These are phyloP conservation scores for Torymus auratus DNA, from an alignment of 2,888 invertebrate genomes.

Conservation along the genomic window DNA sequence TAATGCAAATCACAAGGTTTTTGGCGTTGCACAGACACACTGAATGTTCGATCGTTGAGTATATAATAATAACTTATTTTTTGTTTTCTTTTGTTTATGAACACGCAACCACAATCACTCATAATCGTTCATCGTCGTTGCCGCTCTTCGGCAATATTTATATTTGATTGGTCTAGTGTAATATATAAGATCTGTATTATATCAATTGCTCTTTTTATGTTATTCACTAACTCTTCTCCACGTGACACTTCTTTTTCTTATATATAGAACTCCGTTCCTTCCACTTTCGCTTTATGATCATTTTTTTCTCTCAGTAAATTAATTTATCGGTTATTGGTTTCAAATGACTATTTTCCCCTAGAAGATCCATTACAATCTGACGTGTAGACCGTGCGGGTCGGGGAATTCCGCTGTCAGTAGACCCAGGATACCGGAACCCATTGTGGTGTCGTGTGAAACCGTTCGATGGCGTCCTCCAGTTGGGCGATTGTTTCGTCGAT, in stretches of 20 bases:
- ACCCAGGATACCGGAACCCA: conserved; percentile 99
- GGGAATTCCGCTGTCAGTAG: conserved; percentile 85
- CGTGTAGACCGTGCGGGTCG: conserved; percentile 68
- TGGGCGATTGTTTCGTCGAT: conserved; percentile 98
- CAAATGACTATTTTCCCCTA: conserved; percentile 70
- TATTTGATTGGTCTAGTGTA: conserved; percentile 66
- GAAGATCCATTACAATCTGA: conserved; percentile 74
- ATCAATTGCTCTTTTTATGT: conserved; percentile 53
- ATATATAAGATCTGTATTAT: conserved; percentile 53
- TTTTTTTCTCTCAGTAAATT: conserved; percentile 23
- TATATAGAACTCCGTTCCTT: conserved; percentile 29
- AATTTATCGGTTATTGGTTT: conserved; percentile 53
- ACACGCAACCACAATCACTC: conserved; percentile 73
- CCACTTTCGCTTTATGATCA: conserved; percentile 46
- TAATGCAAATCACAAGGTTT: conserved; percentile 51
- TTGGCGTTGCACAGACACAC: conserved; percentile 61
- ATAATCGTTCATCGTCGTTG: conserved; percentile 62
- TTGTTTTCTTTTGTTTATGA: conserved; percentile 67
- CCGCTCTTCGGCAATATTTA: conserved; percentile 51
- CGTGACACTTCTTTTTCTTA: conserved; percentile 20
- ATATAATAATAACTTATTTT: conserved; percentile 57
- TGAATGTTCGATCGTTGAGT: conserved; percentile 62
- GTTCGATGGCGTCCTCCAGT: conserved; percentile 93
- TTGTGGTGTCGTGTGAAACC: conserved; percentile 93
- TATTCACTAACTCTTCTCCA: conserved; percentile 35